Evolutionary conservation across 2,888 invertebrate genomes (phyloP), one percentile per base, ranked within the genome.

Genomic region (Idaea aversata): DNA sequence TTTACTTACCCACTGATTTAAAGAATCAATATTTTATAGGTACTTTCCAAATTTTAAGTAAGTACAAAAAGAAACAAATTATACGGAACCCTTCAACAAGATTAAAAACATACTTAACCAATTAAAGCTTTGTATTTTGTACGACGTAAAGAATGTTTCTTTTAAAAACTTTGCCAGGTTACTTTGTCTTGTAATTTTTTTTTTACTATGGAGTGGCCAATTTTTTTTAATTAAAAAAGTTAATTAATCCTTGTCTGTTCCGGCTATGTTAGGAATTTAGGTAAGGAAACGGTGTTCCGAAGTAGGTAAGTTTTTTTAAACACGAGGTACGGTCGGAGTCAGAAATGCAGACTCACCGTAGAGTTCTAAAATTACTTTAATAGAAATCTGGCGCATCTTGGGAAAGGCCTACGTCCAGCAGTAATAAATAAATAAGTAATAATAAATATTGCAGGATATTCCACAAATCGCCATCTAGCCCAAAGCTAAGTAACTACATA

Each of bases 221-320:
- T 70, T 63, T 65, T 38, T 70, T 74, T 69, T 77, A 74, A 79
- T 76, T 75, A 74, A 75, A 76, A 73, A 76, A 71, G 68, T 73
- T 75, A 71, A 75, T 78, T 73, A 73, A 72, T 73, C 69, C 67
- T 66, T 70, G 60, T 68, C 69, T 64, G 70, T 70, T 65, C 69
- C 63, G 47, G 10, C 47, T 7, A 47, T 47, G 47, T 47, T 47
- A 47, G 47, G 35, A 36, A 36, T 61, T 61, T 35, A 61, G 35
- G 47, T 47, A 47, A 47, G 13, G 13, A 47, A 47, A 47, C 47
- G 6, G 25, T 25, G 25, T 47, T 47, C 47, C 13, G 6, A 6
- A 47, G 47, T 36, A 7, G 10, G 36, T 36, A 47, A 47, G 47
- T 47, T 47, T 47, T 25, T 10, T 47, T 0, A 61, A 61, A 15